Evolutionary conservation across 2,113 vertebrate genomes (phyloP).

Genomic region (Erythrocercus mccallii): DNA sequence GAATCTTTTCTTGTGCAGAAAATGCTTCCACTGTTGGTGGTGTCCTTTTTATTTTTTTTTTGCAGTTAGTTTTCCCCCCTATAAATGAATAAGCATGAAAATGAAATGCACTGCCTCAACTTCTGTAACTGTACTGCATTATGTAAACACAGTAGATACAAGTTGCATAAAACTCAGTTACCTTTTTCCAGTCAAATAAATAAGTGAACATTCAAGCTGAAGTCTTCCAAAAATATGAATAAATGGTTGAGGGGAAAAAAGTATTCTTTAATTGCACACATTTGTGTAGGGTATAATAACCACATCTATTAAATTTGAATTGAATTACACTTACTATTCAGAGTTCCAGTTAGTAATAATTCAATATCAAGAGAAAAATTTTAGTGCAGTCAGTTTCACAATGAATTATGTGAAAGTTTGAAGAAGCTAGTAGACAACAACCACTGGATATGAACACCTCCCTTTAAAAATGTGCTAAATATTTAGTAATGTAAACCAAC

Average conservation of each 20-base stretch:
- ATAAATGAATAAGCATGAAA: constrained; percentile 39
- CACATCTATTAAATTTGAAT: background rate
- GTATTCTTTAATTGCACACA: background rate
- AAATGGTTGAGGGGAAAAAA: background rate
- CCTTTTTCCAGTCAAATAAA: background rate
- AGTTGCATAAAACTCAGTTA: background rate
- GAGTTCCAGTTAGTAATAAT: background rate
- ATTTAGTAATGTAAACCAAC: background rate
- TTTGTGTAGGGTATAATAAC: background rate
- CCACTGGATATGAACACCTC: background rate
- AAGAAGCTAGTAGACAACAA: background rate
- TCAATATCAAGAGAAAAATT: background rate
- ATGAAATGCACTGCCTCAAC: constrained; percentile 17
- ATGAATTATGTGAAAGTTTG: background rate
- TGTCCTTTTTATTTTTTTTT: background rate
- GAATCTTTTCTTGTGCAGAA: constrained; percentile 34
- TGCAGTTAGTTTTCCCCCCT: background rate
- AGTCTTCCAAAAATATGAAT: background rate
- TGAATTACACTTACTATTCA: background rate
- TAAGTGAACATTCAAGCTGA: background rate
- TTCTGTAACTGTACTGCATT: constrained; percentile 1
- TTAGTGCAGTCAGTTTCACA: background rate
- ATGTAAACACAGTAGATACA: background rate
- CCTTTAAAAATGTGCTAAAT: background rate
- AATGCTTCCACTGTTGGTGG: background rate